phyloP scores from a whole-genome alignment of 1,140 invertebrate species.

The Drosophila kepulauana region DNA sequence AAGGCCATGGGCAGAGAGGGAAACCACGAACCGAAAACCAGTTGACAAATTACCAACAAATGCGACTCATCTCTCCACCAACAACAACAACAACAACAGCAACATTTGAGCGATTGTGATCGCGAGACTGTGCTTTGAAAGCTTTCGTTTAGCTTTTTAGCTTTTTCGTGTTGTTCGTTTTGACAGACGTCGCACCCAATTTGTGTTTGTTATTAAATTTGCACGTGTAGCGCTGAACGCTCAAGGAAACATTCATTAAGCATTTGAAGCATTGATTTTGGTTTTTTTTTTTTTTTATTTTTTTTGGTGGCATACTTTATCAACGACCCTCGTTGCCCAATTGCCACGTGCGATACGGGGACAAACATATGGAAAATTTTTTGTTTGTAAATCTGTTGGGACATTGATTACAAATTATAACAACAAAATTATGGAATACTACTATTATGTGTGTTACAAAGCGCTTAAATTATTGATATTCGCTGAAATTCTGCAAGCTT shows the following conservation, averaged over 20 bases:
- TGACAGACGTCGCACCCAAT: slow-evolving; percentile 11
- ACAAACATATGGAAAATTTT: slow-evolving; percentile 28
- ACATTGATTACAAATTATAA: slow-evolving; percentile 2
- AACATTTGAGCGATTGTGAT: slow-evolving; percentile 1
- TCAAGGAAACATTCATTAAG: slow-evolving; percentile 43
- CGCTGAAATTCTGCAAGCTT: neutral
- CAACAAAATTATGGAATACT: neutral
- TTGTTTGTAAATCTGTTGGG: slow-evolving; percentile 19
- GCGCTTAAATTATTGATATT: neutral
- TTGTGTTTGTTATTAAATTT: slow-evolving; percentile 27
- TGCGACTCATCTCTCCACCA: slow-evolving; percentile 29
- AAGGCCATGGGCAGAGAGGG: neutral
- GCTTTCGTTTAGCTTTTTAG: slow-evolving; percentile 47
- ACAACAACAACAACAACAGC: neutral
- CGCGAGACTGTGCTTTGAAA: slow-evolving; percentile 51
- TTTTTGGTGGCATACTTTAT: slow-evolving; percentile 41
- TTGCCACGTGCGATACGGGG: slow-evolving; percentile 28
- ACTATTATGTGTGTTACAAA: neutral
- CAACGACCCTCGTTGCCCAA: slow-evolving; percentile 14
- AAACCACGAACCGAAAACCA: slow-evolving; percentile 24
- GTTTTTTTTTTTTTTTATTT: slow-evolving; percentile 1
- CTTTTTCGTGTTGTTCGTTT: slow-evolving; percentile 24
- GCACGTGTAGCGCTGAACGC: slow-evolving; percentile 47
- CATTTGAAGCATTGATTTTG: slow-evolving; percentile 5
- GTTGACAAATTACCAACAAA: slow-evolving; percentile 36